Conservation (phyloP, 2,113 vertebrate species). For the Aspidoscelis tigris region DNA sequence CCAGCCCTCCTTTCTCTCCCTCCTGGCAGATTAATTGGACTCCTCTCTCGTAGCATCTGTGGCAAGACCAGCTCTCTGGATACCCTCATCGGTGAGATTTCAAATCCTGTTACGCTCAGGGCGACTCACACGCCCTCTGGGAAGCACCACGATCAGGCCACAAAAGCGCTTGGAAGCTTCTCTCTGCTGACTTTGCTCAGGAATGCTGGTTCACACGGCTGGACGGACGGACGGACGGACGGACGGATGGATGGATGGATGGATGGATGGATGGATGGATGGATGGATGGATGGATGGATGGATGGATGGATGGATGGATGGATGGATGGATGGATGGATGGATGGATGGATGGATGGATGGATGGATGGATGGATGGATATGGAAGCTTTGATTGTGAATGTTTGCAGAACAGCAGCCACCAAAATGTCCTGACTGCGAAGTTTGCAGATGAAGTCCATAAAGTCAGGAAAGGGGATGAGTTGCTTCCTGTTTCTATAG, state of each 20-base stretch:
- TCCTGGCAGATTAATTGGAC: conserved; percentile 10
- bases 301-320: too few species aligned
- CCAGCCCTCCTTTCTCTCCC: neutral
- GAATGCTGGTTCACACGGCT: neutral
- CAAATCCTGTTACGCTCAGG: neutral
- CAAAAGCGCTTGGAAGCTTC: neutral
- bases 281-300: too few species aligned
- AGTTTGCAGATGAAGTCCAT: neutral
- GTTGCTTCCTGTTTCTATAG: neutral
- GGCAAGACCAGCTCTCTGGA: neutral
- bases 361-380: too few species aligned
- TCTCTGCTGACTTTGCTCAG: neutral
- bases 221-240: too few species aligned
- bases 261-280: too few species aligned
- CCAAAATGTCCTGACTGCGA: too few species aligned
- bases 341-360: too few species aligned
- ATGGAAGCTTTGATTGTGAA: too few species aligned
- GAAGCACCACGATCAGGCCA: neutral
- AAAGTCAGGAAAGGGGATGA: neutral
- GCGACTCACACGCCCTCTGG: neutral
- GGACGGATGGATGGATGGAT: too few species aligned
- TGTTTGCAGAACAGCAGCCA: too few species aligned
- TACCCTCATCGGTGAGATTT: conserved; percentile 34
- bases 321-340: too few species aligned
- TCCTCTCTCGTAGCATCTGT: conserved; percentile 13